These are phyloP conservation scores for Aviceda subcristata DNA, from an alignment of 2,113 vertebrate species.

Conservation along the genomic window DNA sequence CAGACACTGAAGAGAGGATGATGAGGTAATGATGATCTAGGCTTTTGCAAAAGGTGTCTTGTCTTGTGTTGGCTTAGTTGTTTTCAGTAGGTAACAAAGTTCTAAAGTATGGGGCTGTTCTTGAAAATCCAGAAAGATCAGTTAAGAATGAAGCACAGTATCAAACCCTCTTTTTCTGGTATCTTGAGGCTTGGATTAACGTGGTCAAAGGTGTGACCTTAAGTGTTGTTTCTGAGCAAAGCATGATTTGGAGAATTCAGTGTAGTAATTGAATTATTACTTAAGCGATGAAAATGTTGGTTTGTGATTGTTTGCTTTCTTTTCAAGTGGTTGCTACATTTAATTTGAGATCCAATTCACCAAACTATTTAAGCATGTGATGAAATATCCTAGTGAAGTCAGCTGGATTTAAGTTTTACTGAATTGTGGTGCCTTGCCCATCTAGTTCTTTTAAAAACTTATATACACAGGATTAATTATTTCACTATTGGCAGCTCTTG, in stretches of 20 bases:
- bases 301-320: conserved; percentile 9
- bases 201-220: neutral
- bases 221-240: neutral
- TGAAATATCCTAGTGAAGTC: neutral
- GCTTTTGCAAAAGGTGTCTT: neutral
- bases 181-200: neutral
- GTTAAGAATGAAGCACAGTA: neutral
- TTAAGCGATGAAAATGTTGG: neutral
- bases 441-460: neutral
- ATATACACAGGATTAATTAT: conserved; percentile 32
- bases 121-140: neutral
- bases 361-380: neutral
- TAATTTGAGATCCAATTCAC: neutral
- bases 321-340: neutral
- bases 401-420: neutral
- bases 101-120: neutral
- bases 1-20: neutral
- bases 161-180: neutral
- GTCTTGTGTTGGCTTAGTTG: neutral
- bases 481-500: conserved; percentile 23
- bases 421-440: neutral
- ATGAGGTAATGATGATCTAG: neutral
- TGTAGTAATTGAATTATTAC: neutral
- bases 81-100: neutral
- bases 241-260: neutral